These are phyloP conservation scores for Helogale parvula DNA, from an alignment of 2,113 vertebrate species.

Conservation along the genomic window DNA sequence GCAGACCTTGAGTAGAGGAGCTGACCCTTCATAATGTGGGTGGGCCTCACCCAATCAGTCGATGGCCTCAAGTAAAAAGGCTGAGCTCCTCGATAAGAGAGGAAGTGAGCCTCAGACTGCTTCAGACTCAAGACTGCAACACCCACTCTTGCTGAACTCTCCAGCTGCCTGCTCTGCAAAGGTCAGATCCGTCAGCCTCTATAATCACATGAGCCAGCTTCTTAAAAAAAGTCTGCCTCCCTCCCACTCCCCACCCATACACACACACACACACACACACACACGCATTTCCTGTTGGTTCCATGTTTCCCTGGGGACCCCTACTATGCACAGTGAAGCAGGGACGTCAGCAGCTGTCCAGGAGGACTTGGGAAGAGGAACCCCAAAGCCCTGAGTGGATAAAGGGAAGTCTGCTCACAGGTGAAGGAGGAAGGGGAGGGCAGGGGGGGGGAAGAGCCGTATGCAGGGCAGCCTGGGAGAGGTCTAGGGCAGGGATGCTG, in stretches of 20 bases:
- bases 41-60: neutral
- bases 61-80: neutral
- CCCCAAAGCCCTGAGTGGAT: accelerated
- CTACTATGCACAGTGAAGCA: neutral
- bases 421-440: neutral
- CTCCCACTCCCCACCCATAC: neutral
- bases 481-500: neutral
- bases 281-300: neutral
- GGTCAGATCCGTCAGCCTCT: neutral
- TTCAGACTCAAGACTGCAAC: neutral
- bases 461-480: neutral
- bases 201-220: neutral
- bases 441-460: neutral
- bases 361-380: neutral
- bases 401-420: neutral
- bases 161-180: neutral
- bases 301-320: neutral
- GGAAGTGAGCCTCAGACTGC: neutral
- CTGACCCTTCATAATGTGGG: neutral
- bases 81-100: accelerated
- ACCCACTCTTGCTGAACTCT: no score
- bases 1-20: neutral
- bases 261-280: neutral
- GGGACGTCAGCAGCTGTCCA: neutral
- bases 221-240: neutral